These are phyloP conservation scores for Ormia ochracea DNA, from an alignment of 2,888 invertebrate genomes.

Conservation along the genomic window DNA sequence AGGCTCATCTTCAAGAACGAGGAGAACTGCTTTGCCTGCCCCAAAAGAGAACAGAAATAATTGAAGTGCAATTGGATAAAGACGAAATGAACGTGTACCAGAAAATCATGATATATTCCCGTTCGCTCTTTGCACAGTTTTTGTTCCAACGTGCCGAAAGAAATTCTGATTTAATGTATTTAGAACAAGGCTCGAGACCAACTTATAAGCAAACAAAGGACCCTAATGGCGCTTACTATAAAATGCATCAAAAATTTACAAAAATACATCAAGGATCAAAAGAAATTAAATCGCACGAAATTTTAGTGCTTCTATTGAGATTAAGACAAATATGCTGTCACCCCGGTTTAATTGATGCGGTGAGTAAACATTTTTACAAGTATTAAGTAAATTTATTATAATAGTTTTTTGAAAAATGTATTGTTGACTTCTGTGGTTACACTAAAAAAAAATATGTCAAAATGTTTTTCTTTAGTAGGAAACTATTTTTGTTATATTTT, in stretches of 20 bases:
- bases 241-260: conserved; percentile 82
- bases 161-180: conserved; percentile 73
- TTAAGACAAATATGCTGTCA: conserved; percentile 94
- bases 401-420: no score
- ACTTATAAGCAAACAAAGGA: conserved; percentile 74
- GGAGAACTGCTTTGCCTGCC: conserved; percentile 83
- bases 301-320: conserved; percentile 88
- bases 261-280: conserved; percentile 80
- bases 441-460: no score
- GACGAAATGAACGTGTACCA: conserved; percentile 88
- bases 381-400: no score
- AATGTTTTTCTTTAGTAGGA: no score
- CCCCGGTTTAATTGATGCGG: conserved; percentile 86
- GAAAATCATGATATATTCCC: conserved; percentile 83
- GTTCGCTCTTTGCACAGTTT: conserved; percentile 86
- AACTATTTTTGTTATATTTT: no score
- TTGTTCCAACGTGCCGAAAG: conserved; percentile 86
- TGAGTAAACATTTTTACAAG: conserved; percentile 71
- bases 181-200: conserved; percentile 64
- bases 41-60: conserved; percentile 79
- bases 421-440: no score
- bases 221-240: conserved; percentile 78
- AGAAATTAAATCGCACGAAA: conserved; percentile 82
- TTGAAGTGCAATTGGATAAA: conserved; percentile 81
- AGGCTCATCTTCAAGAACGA: conserved; percentile 83